Evolutionary conservation across 2,888 invertebrate species (phyloP).

Genomic region (Caenorhabditis sulstoni): DNA sequence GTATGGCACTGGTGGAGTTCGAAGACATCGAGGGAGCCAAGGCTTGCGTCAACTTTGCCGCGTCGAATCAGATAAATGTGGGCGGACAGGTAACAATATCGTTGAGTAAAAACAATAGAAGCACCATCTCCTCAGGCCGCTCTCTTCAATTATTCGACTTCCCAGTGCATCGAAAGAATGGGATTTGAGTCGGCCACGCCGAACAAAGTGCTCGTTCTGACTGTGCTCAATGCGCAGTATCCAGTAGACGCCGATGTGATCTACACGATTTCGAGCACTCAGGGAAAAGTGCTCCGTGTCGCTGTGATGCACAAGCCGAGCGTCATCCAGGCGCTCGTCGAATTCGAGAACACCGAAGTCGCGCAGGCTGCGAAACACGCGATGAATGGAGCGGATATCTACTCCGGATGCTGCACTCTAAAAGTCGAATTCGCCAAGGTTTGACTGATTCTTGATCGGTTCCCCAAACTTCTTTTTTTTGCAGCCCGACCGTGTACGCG

Average conservation of each 20-base stretch:
- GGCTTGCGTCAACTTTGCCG: constrained; percentile 74
- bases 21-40: constrained; percentile 77
- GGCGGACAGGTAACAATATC: constrained; percentile 75
- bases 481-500: constrained; percentile 76
- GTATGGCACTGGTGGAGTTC: constrained; percentile 79
- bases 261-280: constrained; percentile 95
- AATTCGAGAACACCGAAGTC: constrained; percentile 93
- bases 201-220: constrained; percentile 96
- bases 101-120: not conserved
- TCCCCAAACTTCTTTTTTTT: constrained; percentile 5
- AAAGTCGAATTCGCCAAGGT: constrained; percentile 99
- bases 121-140: constrained; percentile 77
- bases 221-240: constrained; percentile 97
- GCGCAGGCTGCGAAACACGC: constrained; percentile 94
- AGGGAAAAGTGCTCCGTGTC: constrained; percentile 95
- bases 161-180: constrained; percentile 69
- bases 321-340: constrained; percentile 74
- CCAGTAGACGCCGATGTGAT: constrained; percentile 95
- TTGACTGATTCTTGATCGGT: constrained; percentile 76
- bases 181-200: constrained; percentile 85
- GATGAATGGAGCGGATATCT: constrained; percentile 98
- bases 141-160: constrained; percentile 82
- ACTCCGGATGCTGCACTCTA: constrained; percentile 98
- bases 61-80: constrained; percentile 80
- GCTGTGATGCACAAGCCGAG: constrained; percentile 85